Base-by-base conservation (phyloP, 2,113 vertebrate genomes). In the Pterocles burchelli region DNA sequence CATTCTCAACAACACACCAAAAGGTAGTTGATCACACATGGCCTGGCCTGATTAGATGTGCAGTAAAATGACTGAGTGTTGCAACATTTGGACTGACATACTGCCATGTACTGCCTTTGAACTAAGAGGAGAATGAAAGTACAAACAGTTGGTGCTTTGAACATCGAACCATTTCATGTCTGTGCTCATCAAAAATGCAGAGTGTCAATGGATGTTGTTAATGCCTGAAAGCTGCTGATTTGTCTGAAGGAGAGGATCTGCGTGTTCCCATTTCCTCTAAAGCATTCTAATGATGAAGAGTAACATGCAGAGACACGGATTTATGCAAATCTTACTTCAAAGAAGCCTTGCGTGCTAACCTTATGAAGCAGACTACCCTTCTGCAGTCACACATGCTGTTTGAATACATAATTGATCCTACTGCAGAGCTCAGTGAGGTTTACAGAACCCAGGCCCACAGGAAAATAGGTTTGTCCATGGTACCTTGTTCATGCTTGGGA, bases 81-180 rank as follows among this genome's bases (percentile, higher is more conserved):
- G 96, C 96, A 96, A 93, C 98, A 96, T 97, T 98, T 97, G 96
- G 95, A 96, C 91, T 95, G 91, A 90, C 85, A 83, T 94, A 17
- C 70, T 91, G 84, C 91, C 89, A 91, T 97, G 79, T 96, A 79
- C 82, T 96, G 86, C 94, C 90, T 96, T 96, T 96, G 96, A 97
- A 88, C 92, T 97, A 68, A 90, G 78, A 97, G 87, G 79, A 97
- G 92, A 91, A 92, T 90, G 86, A 86, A 94, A 90, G 28, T 89
- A 95, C 94, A 94, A 96, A 90, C 79, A 13, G 72, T 94, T 93
- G 90, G 92, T 96, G 96, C 97, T 95, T 96, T 97, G 95, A 95
- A 95, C 97, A 96, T 92, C 91, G 93, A 97, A 94, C 65, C 96
- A 94, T 96, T 97, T 94, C 96, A 97, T 96, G 78, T 91, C 73